Percentiles rank a stretch among this genome's conserved stretches.
Conservation (phyloP, 2,888 invertebrate genomes). For the Drosophila prolongata region DNA sequence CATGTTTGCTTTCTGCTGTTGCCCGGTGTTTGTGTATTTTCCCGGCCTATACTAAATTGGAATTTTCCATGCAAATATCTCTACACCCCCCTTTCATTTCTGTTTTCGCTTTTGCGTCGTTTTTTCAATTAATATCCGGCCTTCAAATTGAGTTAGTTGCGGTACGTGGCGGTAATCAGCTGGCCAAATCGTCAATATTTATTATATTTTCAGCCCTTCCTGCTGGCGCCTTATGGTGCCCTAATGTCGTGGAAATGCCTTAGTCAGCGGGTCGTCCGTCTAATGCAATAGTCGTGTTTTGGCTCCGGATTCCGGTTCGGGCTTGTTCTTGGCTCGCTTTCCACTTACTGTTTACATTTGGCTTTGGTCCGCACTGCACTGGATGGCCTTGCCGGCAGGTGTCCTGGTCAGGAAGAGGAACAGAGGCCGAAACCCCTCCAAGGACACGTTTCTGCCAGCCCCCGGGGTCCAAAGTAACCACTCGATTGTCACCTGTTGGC, state of each 20-base stretch:
- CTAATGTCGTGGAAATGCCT: constrained; percentile 6
- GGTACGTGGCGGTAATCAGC: constrained; percentile 6
- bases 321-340: constrained; percentile 17
- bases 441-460: constrained; percentile 11
- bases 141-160: constrained; percentile 15
- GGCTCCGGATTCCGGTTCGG: constrained; percentile 10
- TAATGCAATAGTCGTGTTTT: constrained; percentile 46
- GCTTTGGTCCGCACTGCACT: constrained; percentile 19
- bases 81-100: not conserved
- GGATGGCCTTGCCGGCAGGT: constrained; percentile 9
- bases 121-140: constrained; percentile 3
- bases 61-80: constrained; percentile 45
- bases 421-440: not conserved
- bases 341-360: constrained; percentile 24
- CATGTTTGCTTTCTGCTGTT: constrained; percentile 7
- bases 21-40: constrained; percentile 1
- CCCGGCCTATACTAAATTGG: constrained; percentile 24
- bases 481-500: constrained; percentile 8
- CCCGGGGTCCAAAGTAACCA: not conserved
- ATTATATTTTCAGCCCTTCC: constrained; percentile 4
- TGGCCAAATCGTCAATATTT: constrained; percentile 3
- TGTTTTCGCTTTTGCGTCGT: no score
- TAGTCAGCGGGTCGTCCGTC: constrained; percentile 15
- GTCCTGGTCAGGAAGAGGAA: not conserved
- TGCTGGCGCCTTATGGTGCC: constrained; percentile 15